Evolutionary conservation across 2,113 vertebrate genomes (phyloP).

Genomic region (Trematocara marginatum): DNA sequence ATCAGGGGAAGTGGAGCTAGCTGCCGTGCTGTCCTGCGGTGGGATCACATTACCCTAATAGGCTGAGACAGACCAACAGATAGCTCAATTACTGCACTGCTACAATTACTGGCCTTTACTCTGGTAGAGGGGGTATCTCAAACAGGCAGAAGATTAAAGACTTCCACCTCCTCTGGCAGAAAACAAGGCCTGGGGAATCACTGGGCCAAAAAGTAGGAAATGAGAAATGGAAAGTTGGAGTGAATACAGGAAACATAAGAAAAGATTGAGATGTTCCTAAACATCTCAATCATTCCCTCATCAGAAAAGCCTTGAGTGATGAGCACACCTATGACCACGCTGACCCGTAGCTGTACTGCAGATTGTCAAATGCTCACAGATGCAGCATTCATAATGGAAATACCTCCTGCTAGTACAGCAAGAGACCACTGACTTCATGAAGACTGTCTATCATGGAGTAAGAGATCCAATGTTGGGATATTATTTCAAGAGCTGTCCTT

Average conservation of each 20-base stretch:
- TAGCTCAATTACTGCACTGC: slow-evolving; percentile 40
- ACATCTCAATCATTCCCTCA: slow-evolving; percentile 28
- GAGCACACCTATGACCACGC: background rate
- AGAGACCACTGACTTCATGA: background rate
- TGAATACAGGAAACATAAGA: slow-evolving; percentile 19
- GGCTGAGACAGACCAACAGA: slow-evolving; percentile 40
- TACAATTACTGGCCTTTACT: slow-evolving; percentile 40
- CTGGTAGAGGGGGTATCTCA: background rate
- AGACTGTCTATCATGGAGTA: background rate
- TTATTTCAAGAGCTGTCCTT: background rate
- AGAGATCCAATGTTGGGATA: background rate
- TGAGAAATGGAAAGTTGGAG: slow-evolving; percentile 11
- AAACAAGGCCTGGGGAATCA: background rate
- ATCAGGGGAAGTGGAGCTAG: slow-evolving; percentile 36
- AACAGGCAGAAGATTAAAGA: slow-evolving; percentile 55
- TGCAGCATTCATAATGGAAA: slow-evolving; percentile 9
- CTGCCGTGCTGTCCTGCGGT: background rate
- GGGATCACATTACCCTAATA: slow-evolving; percentile 63
- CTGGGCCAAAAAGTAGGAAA: slow-evolving; percentile 4
- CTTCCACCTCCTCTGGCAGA: slow-evolving; percentile 34
- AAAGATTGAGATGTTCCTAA: background rate
- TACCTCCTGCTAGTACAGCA: background rate
- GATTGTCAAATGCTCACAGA: slow-evolving; percentile 1
- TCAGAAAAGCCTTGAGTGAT: slow-evolving; percentile 5
- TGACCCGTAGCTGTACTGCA: background rate